Evolutionary conservation across 1,140 invertebrate species (phyloP), one percentile per base, ranked within the genome.

Genomic region (Pseudachorutes palmiensis): DNA sequence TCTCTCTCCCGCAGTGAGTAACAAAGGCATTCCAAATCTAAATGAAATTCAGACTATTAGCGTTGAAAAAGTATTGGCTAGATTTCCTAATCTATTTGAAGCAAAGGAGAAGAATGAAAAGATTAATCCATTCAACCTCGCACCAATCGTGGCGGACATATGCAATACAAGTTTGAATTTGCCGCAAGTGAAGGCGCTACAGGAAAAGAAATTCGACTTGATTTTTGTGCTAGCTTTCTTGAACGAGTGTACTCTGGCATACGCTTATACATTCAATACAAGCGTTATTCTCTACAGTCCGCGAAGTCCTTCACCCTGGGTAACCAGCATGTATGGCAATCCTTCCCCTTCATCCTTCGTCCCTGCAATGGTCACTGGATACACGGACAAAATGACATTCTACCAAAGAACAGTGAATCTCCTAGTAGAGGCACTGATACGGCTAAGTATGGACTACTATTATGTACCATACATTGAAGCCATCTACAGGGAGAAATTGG

Each of bases 371-470:
- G 33, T 69, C 32, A 3, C 59, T 5, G 22, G 41, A 5, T 65
- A 45, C 29, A 16, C 32, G 1, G 41, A 65, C 36, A 49, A 59
- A 3, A 68, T 68, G 66, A 68, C 41, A 12, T 68, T 68, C 33
- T 67, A 64, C 30, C 75, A 83, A 68, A 71, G 81, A 22, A 22
- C 81, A 5, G 0, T 49, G 22, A 49, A 64, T 28, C 9, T 30
- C 2, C 3, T 61, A 14, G 29, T 9, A 24, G 29, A 16, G 9
- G 14, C 12, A 3, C 5, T 63, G 2, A 5, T 63, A n/a, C 2
- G 9, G 24, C 3, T 9, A 63, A 63, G 2, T 9, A n/a, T 22
- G 5, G 19, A 33, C 64, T 55, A 16, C 14, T 12, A 12, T 2
- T 45, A 3, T 5, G 22, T 16, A 19, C 62, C 62, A 16, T 30